Evolutionary conservation across 2,797 vertebrate genomes (phyloP).

Genomic region (Pristis pectinata): DNA sequence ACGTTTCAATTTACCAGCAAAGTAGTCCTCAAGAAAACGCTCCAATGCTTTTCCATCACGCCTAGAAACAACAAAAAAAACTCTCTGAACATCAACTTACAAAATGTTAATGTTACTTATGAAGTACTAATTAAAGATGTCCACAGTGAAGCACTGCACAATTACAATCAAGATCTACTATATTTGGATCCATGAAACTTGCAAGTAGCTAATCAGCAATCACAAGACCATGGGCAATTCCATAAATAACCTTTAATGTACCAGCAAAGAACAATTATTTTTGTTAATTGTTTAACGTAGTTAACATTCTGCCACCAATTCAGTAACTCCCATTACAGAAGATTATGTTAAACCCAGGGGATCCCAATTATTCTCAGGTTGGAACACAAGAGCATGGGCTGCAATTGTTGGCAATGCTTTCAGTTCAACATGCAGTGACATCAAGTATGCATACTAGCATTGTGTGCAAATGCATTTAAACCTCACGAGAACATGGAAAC

Average conservation of each 20-base stretch:
- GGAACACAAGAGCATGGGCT: too few species aligned
- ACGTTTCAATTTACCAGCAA: constrained; percentile 82
- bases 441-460: too few species aligned
- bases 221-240: neutral
- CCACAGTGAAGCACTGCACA: neutral
- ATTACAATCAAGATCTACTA: neutral
- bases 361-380: too few species aligned
- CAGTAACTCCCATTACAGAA: neutral
- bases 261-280: too few species aligned
- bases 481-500: too few species aligned
- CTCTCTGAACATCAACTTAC: neutral
- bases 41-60: constrained; percentile 90
- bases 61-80: constrained; percentile 50
- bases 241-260: neutral
- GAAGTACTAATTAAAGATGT: neutral
- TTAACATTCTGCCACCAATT: neutral
- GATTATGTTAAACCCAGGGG: too few species aligned
- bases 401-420: too few species aligned
- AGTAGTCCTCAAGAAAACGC: constrained; percentile 83
- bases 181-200: neutral
- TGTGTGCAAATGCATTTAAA: too few species aligned
- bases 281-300: too few species aligned
- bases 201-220: neutral
- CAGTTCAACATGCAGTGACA: too few species aligned
- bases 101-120: neutral